Conservation (phyloP, 2,797 vertebrate genomes). For the Pseudotriccus pelzelni region DNA sequence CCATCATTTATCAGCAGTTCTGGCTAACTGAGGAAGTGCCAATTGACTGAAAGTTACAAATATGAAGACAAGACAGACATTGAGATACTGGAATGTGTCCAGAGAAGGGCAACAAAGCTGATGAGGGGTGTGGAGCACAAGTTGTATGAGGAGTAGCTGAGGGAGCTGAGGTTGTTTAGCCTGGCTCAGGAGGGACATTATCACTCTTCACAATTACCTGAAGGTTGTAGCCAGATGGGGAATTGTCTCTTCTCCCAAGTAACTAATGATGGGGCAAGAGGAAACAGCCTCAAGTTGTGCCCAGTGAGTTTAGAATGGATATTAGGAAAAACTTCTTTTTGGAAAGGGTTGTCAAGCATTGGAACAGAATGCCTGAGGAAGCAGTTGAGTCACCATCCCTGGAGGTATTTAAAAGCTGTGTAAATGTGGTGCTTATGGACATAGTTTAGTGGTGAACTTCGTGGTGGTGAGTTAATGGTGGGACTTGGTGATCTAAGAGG, state of each 20-base stretch:
- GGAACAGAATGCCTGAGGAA: not conserved
- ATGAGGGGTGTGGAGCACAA: not conserved
- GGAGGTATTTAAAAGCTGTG: not conserved
- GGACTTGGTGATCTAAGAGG: not conserved
- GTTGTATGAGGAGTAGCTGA: not conserved
- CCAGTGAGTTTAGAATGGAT: not conserved
- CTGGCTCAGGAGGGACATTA: not conserved
- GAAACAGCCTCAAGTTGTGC: not conserved
- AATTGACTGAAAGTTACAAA: not conserved
- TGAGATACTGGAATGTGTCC: not conserved
- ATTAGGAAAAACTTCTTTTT: too few species aligned
- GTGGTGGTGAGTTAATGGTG: not conserved
- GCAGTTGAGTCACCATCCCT: accelerated
- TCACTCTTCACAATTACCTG: not conserved
- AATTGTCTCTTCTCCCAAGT: not conserved
- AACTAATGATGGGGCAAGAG: not conserved
- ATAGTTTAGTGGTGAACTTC: not conserved
- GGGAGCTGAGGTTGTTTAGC: not conserved
- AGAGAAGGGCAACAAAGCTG: not conserved
- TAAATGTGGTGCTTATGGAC: not conserved
- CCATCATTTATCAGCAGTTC: not conserved
- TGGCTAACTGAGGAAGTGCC: not conserved
- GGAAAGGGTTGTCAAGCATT: not conserved
- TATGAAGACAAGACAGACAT: not conserved
- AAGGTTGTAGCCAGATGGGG: too few species aligned